A percentile compares a stretch with the other conserved stretches of the same genome.
These are phyloP conservation scores for Redunca redunca DNA, from an alignment of 2,113 vertebrate species.

Conservation along the genomic window DNA sequence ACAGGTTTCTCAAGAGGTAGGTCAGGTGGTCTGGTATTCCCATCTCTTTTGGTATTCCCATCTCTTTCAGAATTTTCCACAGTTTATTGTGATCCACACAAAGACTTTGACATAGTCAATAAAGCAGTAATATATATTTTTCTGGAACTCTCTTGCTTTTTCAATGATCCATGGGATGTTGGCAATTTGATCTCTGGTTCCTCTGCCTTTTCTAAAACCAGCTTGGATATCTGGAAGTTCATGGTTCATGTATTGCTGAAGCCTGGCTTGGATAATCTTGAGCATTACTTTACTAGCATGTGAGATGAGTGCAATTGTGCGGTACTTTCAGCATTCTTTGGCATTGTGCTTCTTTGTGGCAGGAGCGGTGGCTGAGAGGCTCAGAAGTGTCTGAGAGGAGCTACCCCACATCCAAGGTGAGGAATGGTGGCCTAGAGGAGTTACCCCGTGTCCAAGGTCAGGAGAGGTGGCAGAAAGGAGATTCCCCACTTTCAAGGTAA, in stretches of 20 bases:
- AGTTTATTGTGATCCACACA: not conserved
- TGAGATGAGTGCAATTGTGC: not conserved
- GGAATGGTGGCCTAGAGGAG: too few relatives aligned
- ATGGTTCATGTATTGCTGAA: accelerated
- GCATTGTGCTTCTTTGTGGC: not conserved
- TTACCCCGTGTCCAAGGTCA: not conserved
- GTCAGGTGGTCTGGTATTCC: not conserved
- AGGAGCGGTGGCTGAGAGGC: not conserved
- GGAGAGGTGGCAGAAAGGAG: not conserved
- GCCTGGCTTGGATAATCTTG: not conserved
- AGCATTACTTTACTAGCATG: not conserved
- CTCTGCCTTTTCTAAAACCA: not conserved
- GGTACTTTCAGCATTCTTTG: not conserved
- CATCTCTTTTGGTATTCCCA: not conserved
- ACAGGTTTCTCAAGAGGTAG: not conserved
- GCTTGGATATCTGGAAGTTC: not conserved
- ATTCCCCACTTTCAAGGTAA: too few relatives aligned
- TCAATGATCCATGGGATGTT: accelerated
- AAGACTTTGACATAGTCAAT: not conserved
- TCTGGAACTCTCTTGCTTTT: not conserved
- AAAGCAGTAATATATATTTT: not conserved
- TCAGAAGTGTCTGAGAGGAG: accelerated
- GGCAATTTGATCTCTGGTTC: not conserved
- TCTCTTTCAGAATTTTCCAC: not conserved
- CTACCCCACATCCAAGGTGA: too few relatives aligned